Evolutionary conservation across 2,113 vertebrate species (phyloP), one percentile per base, ranked within the genome.

Genomic region (Channa argus): DNA sequence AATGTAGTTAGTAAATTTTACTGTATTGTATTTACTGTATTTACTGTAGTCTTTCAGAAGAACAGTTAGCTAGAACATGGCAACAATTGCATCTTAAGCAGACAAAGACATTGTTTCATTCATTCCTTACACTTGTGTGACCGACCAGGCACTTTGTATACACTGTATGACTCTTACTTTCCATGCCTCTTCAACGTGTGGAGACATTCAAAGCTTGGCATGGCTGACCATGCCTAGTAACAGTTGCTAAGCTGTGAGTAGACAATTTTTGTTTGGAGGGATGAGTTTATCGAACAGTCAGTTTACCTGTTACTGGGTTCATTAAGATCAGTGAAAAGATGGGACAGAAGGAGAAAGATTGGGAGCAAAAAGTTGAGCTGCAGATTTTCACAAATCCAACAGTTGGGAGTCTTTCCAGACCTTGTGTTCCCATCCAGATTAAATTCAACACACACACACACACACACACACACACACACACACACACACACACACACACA

Each of bases 361-460:
- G n/a, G 34, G 37, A 66, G 79, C 59, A 74, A 75, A 67, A 73
- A 73, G 59, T 71, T 71, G 59, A 86, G 80, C 74, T 52, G 56
- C 62, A 88, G 84, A 90, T 86, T 91, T 83, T 82, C 79, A 87
- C 53, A 92, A 91, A 88, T 92, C 87, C 84, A 62, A 74, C 63
- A 67, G 46, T 63, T 83, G 86, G 87, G 85, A 91, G 65, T 77
- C 72, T 63, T 77, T 86, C 90, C 88, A 91, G 81, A 81, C 79
- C 62, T 73, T 51, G 56, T 89, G 80, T 89, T 85, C 75, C 75
- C 64, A 52, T 73, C 69, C 84, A 86, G 87, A 91, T 88, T 89
- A 89, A 90, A 83, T 73, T 50, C 36, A 12, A 71, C 67, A 60
- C 34, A 75, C 63, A 45, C 55, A 49, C 54, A 58, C 37, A 64